These are phyloP conservation scores for Andrena fulva DNA, from an alignment of 2,888 invertebrate genomes.

Conservation along the genomic window DNA sequence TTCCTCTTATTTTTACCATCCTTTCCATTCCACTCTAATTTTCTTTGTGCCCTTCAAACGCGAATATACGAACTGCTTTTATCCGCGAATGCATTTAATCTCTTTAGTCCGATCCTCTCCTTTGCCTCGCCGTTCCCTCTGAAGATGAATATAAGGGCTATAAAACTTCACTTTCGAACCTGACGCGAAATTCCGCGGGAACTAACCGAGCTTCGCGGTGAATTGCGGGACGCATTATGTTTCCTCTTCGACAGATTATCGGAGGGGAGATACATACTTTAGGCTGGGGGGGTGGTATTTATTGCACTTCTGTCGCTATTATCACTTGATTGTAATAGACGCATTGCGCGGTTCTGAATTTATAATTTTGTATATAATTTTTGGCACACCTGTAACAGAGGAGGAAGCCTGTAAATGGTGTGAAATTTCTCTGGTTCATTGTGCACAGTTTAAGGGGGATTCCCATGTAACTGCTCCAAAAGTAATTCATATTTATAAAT, in stretches of 20 bases:
- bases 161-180: neutral
- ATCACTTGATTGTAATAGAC: no score
- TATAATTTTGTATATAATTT: no score
- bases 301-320: no score
- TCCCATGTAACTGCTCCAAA: no score
- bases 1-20: constrained; percentile 31
- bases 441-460: no score
- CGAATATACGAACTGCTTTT: constrained; percentile 11
- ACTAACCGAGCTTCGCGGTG: neutral
- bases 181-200: neutral
- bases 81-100: constrained; percentile 37
- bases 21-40: constrained; percentile 42
- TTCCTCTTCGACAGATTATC: constrained; percentile 1
- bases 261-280: neutral
- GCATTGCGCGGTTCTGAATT: no score
- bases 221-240: no score
- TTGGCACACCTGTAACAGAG: no score
- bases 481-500: no score
- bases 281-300: no score
- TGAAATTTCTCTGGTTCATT: no score
- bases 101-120: neutral
- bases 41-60: constrained; percentile 45
- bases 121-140: neutral
- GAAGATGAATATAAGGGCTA: neutral
- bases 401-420: no score